A percentile compares a stretch with the other conserved stretches of the same genome.
Conservation (phyloP, 2,797 vertebrate genomes). For the Valencia hispanica region DNA sequence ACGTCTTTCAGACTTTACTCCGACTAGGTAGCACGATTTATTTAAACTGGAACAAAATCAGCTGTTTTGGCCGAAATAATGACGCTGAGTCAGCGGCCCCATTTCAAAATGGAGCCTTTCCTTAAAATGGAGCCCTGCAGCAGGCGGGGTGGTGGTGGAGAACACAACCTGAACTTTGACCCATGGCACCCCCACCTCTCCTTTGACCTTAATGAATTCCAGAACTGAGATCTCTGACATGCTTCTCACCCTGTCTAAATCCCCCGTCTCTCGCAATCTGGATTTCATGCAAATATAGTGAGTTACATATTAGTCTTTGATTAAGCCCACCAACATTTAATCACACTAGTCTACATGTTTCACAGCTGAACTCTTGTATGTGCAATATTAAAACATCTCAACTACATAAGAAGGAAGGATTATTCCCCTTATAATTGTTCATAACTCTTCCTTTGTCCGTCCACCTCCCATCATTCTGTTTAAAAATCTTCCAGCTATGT, state of each 20-base stretch:
- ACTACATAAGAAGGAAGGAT: background rate
- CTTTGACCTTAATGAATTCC: slow-evolving; percentile 63
- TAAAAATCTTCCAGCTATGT: background rate
- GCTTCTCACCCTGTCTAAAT: slow-evolving; percentile 1
- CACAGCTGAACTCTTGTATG: background rate
- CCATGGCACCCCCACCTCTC: slow-evolving; percentile 46
- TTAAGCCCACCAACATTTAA: background rate
- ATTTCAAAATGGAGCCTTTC: slow-evolving; percentile 65
- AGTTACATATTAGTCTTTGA: background rate
- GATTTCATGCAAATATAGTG: background rate
- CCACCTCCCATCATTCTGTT: background rate
- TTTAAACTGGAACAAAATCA: background rate
- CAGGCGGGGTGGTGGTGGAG: slow-evolving; percentile 69
- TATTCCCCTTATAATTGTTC: background rate
- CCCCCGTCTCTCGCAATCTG: background rate
- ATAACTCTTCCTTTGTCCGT: background rate
- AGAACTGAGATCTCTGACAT: slow-evolving; percentile 39
- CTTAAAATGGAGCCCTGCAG: slow-evolving; percentile 79
- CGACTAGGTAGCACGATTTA: background rate
- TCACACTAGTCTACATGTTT: background rate
- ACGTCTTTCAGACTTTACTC: background rate
- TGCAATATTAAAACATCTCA: background rate
- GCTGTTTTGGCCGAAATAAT: background rate
- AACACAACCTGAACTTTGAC: slow-evolving; percentile 79
- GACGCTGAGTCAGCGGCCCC: background rate